A percentile compares a stretch with the other conserved stretches of the same genome.
phyloP scores from a whole-genome alignment of 2,888 invertebrate genomes.

The Calameuta pallipes region DNA sequence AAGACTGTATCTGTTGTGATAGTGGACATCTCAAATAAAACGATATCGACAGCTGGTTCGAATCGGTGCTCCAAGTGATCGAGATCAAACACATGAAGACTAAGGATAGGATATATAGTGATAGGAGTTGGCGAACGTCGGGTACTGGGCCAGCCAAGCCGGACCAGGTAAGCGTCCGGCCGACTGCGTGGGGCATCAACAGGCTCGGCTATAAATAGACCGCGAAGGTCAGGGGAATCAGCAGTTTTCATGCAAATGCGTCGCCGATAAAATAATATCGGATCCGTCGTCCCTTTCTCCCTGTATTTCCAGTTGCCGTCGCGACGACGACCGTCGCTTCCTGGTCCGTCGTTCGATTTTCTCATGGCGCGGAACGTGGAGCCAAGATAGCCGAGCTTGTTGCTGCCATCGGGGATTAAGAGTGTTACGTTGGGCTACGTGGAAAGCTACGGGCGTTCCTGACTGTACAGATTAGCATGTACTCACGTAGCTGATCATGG shows the following conservation, averaged over 20 bases:
- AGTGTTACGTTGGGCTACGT: neutral
- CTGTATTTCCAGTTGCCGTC: neutral
- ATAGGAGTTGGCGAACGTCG: neutral
- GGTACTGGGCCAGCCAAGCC: conserved; percentile 15
- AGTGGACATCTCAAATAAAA: neutral
- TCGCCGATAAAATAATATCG: conserved; percentile 58
- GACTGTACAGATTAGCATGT: conserved; percentile 4
- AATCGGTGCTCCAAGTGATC: neutral
- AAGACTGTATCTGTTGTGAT: neutral
- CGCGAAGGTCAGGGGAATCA: conserved; percentile 62
- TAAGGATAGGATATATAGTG: neutral
- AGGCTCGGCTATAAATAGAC: conserved; percentile 58
- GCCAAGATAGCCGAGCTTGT: neutral
- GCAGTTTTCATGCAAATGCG: conserved; percentile 62
- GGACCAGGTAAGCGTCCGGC: conserved; percentile 49
- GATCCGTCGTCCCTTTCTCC: conserved; percentile 42
- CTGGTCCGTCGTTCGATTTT: neutral
- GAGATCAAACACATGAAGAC: neutral
- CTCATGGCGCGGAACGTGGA: neutral
- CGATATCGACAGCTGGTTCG: neutral
- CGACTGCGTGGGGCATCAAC: conserved; percentile 53
- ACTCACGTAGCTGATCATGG: conserved; percentile 98
- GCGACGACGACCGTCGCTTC: neutral
- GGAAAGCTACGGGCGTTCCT: neutral
- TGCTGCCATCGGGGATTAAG: neutral